Percentiles rank a stretch among this genome's conserved stretches.
These are phyloP conservation scores for Drosophila basisetae DNA, from an alignment of 2,888 invertebrate species.

Conservation along the genomic window DNA sequence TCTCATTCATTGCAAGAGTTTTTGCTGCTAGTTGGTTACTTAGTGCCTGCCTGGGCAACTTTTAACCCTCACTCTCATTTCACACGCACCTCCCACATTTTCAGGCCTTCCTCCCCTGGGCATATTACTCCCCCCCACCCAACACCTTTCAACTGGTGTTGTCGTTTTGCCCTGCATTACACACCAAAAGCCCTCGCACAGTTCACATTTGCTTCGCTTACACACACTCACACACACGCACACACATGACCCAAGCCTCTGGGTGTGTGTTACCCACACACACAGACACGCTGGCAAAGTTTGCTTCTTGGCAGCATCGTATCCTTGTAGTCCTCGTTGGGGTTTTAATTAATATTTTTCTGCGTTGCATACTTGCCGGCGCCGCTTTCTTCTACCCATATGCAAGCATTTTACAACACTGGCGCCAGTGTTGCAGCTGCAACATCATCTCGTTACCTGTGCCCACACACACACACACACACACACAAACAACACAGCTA, in stretches of 20 bases:
- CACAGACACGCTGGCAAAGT: slow-evolving; percentile 4
- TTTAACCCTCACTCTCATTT: not conserved
- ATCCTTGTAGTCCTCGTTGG: slow-evolving; percentile 34
- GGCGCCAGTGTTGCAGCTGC: slow-evolving; percentile 33
- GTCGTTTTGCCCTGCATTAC: slow-evolving; percentile 39
- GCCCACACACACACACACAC: not conserved
- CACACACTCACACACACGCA: not conserved
- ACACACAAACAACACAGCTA: not conserved
- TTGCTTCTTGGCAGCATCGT: slow-evolving; percentile 1
- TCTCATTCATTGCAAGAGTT: slow-evolving; percentile 67
- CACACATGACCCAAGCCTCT: not conserved
- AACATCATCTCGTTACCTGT: slow-evolving; percentile 28
- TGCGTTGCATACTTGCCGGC: slow-evolving; percentile 50
- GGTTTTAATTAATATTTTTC: slow-evolving; percentile 74
- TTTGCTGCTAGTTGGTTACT: slow-evolving; percentile 68
- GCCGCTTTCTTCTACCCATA: slow-evolving; percentile 24
- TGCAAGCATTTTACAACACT: slow-evolving; percentile 53
- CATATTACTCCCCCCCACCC: not conserved
- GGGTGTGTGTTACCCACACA: not conserved
- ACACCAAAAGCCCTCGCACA: slow-evolving; percentile 23
- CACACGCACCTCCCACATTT: not conserved
- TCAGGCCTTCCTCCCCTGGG: not conserved
- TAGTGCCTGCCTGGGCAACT: slow-evolving; percentile 43
- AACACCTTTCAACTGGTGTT: slow-evolving; percentile 15
- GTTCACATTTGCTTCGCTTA: slow-evolving; percentile 1